Evolutionary conservation across 1,140 invertebrate genomes (phyloP).

Genomic region (Trichonephila clavata): DNA sequence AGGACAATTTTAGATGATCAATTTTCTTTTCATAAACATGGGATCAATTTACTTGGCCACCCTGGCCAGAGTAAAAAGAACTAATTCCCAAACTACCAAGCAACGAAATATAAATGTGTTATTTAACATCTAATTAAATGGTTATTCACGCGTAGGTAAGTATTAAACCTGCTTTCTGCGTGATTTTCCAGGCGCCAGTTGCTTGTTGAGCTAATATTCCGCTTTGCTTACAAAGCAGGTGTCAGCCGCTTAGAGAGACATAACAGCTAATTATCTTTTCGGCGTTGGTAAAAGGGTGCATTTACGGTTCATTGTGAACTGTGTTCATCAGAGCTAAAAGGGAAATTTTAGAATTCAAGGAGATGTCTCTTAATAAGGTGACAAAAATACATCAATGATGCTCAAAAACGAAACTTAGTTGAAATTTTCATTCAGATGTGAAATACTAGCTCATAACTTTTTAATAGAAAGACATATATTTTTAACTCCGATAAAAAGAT

Average conservation of each 20-base stretch:
- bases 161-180: background rate
- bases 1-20: background rate
- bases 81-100: background rate
- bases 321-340: background rate
- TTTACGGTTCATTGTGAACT: background rate
- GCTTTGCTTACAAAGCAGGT: background rate
- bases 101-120: slow-evolving; percentile 32
- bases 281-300: background rate
- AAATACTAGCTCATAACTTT: too few species aligned
- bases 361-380: too few species aligned
- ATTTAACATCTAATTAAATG: slow-evolving; percentile 56
- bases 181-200: background rate
- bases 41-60: background rate
- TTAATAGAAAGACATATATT: too few species aligned
- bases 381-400: too few species aligned
- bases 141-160: slow-evolving; percentile 33
- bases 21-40: slow-evolving; percentile 9
- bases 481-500: too few species aligned
- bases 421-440: too few species aligned
- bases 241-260: background rate
- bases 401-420: too few species aligned
- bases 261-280: slow-evolving; percentile 46
- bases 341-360: background rate
- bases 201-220: slow-evolving; percentile 1
- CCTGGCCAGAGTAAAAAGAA: background rate